Base-by-base conservation (phyloP, 2,797 vertebrate genomes). In the Momotus momota region DNA sequence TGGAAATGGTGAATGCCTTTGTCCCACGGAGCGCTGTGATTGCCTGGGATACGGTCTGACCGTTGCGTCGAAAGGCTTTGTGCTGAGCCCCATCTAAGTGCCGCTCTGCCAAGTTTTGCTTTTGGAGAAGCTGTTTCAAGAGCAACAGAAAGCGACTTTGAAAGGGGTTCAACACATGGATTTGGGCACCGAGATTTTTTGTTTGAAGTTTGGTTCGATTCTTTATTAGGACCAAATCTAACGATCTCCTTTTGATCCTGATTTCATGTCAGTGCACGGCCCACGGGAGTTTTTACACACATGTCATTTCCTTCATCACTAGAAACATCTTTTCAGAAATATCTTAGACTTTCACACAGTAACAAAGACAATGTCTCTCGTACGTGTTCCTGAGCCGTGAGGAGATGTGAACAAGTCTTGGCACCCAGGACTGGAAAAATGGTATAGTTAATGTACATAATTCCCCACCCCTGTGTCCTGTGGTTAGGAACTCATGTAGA, bases 51-150 rank as follows among this genome's bases (percentile, higher is more conserved):
- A 22, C 0, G 0, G 14, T 23, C 29, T 18, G 25, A 12, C 10
- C 0, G 51, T 45, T 26, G 60, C 64, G 19, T 10, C 51, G 52
- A 21, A 6, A 40, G 61, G 41, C 62, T 80, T 31, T 4, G 35
- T 2, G 0, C 62, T n/a, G 52, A 33, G 45, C 35, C 21, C 0
- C 0, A 3, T 4, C 4, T n/a, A 7, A 48, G 77, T 1, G 0
- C 6, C 14, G 18, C 25, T 27, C 62, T 33, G 74, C 86, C 86
- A 61, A 43, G 21, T 14, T 72, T 38, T 65, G 72, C 27, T 80
- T 52, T 66, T 62, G 64, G 73, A 81, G 75, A 58, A n/a, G 10
- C 26, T 60, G 22, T 26, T 74, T 58, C 54, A 69, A 73, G 8
- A 55, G 48, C 51, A 54, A 62, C 27, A 58, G 49, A 77, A 75